These are phyloP conservation scores for Drosophila saltans DNA, from an alignment of 1,140 invertebrate species.

Conservation along the genomic window DNA sequence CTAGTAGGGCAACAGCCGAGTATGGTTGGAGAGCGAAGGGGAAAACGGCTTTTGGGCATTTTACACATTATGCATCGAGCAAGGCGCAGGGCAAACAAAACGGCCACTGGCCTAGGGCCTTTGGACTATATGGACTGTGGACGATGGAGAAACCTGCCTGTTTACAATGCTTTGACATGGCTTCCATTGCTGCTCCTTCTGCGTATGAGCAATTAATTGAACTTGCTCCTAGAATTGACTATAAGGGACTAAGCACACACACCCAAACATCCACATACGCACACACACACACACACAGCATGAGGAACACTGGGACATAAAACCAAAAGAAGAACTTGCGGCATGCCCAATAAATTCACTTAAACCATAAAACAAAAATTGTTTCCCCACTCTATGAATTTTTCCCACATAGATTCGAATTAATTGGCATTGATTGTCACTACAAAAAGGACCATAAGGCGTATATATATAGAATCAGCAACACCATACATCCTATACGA, in stretches of 20 bases:
- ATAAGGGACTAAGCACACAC: slow-evolving; percentile 8
- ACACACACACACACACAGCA: neutral
- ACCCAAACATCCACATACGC: neutral
- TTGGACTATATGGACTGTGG: neutral
- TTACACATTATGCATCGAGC: slow-evolving; percentile 14
- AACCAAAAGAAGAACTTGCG: neutral
- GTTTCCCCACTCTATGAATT: neutral
- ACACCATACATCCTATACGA: too few species aligned
- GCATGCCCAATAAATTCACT: slow-evolving; percentile 21
- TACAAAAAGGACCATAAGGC: neutral
- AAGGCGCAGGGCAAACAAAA: slow-evolving; percentile 7
- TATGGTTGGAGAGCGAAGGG: neutral
- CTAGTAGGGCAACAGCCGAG: neutral
- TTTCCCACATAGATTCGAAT: slow-evolving; percentile 11
- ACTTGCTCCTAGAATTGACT: slow-evolving; percentile 15
- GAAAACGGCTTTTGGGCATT: slow-evolving; percentile 7
- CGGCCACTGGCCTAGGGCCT: slow-evolving; percentile 8
- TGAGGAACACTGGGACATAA: neutral
- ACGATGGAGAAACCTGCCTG: neutral
- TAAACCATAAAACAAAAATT: slow-evolving; percentile 19
- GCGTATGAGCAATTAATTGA: slow-evolving; percentile 26
- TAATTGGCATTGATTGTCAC: slow-evolving; percentile 25
- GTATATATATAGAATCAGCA: too few species aligned
- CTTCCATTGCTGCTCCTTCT: slow-evolving; percentile 7
- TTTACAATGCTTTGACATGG: slow-evolving; percentile 19